Evolutionary conservation across 2,113 vertebrate genomes (phyloP).

Genomic region (Chaetodon auriga): DNA sequence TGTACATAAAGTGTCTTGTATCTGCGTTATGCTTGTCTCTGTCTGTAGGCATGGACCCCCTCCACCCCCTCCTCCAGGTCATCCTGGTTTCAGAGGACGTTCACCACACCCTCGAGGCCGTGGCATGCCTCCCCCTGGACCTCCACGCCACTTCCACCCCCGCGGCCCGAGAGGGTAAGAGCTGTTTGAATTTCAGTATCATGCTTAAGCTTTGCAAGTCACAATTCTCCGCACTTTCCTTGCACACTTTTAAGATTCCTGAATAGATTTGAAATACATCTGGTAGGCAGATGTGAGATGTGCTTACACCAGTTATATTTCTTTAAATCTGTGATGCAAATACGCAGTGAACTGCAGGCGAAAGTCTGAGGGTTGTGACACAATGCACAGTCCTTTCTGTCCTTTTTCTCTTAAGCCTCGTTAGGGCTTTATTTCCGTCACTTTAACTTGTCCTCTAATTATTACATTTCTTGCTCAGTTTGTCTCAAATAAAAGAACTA

Average conservation of each 20-base stretch:
- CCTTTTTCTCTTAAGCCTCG: slow-evolving; percentile 35
- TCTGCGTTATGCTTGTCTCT: neutral
- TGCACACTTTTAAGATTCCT: slow-evolving; percentile 12
- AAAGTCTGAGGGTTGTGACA: slow-evolving; percentile 28
- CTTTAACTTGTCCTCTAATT: slow-evolving; percentile 26
- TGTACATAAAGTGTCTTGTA: neutral
- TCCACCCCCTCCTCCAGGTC: slow-evolving; percentile 74
- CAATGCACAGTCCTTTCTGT: slow-evolving; percentile 25
- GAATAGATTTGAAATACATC: slow-evolving; percentile 9
- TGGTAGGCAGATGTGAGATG: neutral
- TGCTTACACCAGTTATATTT: neutral
- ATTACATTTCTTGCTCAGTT: slow-evolving; percentile 24
- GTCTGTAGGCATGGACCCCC: slow-evolving; percentile 74
- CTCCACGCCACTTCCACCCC: slow-evolving; percentile 75
- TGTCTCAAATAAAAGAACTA: slow-evolving; percentile 33
- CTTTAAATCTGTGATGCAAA: slow-evolving; percentile 11
- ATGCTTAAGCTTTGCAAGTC: slow-evolving; percentile 33
- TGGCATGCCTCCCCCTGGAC: slow-evolving; percentile 74
- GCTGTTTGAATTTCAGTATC: slow-evolving; percentile 35
- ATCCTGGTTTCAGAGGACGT: slow-evolving; percentile 80
- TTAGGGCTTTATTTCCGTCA: slow-evolving; percentile 37
- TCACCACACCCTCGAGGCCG: slow-evolving; percentile 74
- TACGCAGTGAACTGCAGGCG: neutral
- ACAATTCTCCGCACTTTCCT: slow-evolving; percentile 35
- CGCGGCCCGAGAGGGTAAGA: slow-evolving; percentile 84